These are phyloP conservation scores for Clytia hemisphaerica DNA, from an alignment of 30 jellyfish, hydroid and myxozoan species.

Conservation along the genomic window DNA sequence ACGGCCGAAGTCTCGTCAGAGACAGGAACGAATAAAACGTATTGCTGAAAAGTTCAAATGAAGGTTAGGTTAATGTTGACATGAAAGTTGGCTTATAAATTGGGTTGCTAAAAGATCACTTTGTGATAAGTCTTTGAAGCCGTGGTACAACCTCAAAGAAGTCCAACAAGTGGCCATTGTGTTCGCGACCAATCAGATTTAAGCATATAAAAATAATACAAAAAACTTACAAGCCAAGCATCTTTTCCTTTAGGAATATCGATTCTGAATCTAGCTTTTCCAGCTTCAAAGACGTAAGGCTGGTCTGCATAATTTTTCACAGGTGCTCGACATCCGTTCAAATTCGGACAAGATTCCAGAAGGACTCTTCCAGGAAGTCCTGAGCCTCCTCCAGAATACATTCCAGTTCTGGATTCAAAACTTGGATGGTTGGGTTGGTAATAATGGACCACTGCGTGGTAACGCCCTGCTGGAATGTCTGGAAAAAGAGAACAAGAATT, in stretches of 20 bases:
- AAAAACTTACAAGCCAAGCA: conserved; percentile 91
- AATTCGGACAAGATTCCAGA: conserved; percentile 73
- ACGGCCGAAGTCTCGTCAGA: too few species aligned
- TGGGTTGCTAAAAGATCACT: too few species aligned
- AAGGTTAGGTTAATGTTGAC: too few species aligned
- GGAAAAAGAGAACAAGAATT: too few species aligned
- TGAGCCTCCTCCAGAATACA: conserved; percentile 41
- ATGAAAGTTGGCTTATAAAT: too few species aligned
- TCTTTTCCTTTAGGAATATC: conserved; percentile 60
- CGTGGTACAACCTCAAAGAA: too few species aligned
- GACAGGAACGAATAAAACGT: too few species aligned
- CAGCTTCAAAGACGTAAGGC: conserved; percentile 41
- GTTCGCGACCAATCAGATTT: too few species aligned
- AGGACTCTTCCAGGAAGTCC: conserved; percentile 48
- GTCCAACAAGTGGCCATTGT: too few species aligned
- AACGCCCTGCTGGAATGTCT: conserved; percentile 73
- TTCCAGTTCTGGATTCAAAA: conserved; percentile 43
- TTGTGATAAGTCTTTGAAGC: too few species aligned
- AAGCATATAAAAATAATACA: too few species aligned
- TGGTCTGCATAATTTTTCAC: conserved; percentile 51
- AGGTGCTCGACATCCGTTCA: conserved; percentile 74
- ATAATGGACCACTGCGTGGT: conserved; percentile 61
- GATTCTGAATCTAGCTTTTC: conserved; percentile 28
- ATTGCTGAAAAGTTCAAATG: too few species aligned
- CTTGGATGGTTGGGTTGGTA: conserved; percentile 77